Base-by-base conservation (phyloP, 2,797 vertebrate genomes). In the Lerista edwardsae region DNA sequence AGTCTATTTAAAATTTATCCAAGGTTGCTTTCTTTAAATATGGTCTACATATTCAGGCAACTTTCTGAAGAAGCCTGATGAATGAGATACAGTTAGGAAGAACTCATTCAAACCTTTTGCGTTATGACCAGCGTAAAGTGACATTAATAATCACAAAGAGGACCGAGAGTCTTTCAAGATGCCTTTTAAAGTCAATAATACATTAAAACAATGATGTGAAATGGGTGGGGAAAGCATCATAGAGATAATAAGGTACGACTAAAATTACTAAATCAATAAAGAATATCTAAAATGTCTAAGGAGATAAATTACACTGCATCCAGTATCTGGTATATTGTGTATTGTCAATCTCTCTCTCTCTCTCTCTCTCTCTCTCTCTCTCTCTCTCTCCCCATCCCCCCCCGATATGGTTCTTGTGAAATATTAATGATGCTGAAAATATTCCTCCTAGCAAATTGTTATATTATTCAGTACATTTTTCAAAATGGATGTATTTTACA, bases 401-500 rank as follows among this genome's bases (percentile, higher is more conserved):
- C 5, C 0, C 84, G 0, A 19, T 1, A 75, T 9, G 15, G 8
- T 78, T 75, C 39, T 78, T 6, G 39, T 73, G 29, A 87, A 91
- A 84, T 62, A 41, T 78, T 76, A 90, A 78, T 79, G 79, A 84
- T 34, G 19, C 15, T 86, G 64, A 90, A 93, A 89, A 81, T 72
- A 74, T 4, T 2, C 61, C 76, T 89, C 12, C 71, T 75, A 83
- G 69, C 14, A 90, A 39, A 82, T 79, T 62, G 86, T 92, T 89
- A 31, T 55, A 77, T 76, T 82, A 81, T 80, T 65, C 59, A 84
- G 79, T 23, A 47, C 4, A 41, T 78, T 93, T 93, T 92, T 87
- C 79, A 90, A 86, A 87, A 89, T 3, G 31, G 64, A 65, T 62
- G 25, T 1, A 12, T 82, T 86, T 80, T 72, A 79, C 19, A 86